Evolutionary conservation across 2,888 invertebrate genomes (phyloP).

Genomic region (Rhagophthalmus giganteus): DNA sequence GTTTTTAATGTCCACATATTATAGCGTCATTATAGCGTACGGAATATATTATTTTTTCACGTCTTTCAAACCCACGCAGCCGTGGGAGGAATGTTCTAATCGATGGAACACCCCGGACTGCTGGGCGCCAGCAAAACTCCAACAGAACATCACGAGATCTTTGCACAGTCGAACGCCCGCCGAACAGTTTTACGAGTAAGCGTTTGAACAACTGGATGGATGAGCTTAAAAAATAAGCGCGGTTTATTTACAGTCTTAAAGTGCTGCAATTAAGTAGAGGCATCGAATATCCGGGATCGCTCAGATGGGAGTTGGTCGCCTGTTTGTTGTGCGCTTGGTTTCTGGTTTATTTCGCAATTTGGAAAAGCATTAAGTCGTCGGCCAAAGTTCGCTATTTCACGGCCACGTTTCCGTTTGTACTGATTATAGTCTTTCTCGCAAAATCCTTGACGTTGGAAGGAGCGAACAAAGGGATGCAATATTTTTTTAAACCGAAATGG

Average conservation of each 20-base stretch:
- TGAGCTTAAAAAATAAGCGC: too few species aligned
- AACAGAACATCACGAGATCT: slow-evolving; percentile 66
- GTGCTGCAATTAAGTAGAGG: slow-evolving; percentile 83
- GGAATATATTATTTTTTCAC: slow-evolving; percentile 92
- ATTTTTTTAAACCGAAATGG: slow-evolving; percentile 88
- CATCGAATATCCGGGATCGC: slow-evolving; percentile 77
- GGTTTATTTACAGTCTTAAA: too few species aligned
- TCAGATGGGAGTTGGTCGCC: slow-evolving; percentile 88
- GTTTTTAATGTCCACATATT: slow-evolving; percentile 93
- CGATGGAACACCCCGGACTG: slow-evolving; percentile 84
- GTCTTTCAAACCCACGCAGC: slow-evolving; percentile 82
- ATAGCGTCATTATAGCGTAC: slow-evolving; percentile 94
- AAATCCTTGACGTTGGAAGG: slow-evolving; percentile 90
- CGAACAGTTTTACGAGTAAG: slow-evolving; percentile 93
- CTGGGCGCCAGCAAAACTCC: slow-evolving; percentile 70
- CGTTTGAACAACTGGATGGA: too few species aligned
- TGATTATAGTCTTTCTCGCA: slow-evolving; percentile 83
- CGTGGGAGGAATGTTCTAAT: slow-evolving; percentile 88
- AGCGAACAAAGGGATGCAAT: slow-evolving; percentile 80
- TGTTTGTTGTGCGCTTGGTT: slow-evolving; percentile 92
- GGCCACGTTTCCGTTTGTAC: slow-evolving; percentile 86
- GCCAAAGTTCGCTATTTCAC: slow-evolving; percentile 91
- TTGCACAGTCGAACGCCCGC: slow-evolving; percentile 79
- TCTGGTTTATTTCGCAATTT: slow-evolving; percentile 92
- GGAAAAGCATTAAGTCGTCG: slow-evolving; percentile 95